Evolutionary conservation across 2,888 invertebrate genomes (phyloP), one percentile per base, ranked within the genome.

Genomic region (Drosophila robusta): DNA sequence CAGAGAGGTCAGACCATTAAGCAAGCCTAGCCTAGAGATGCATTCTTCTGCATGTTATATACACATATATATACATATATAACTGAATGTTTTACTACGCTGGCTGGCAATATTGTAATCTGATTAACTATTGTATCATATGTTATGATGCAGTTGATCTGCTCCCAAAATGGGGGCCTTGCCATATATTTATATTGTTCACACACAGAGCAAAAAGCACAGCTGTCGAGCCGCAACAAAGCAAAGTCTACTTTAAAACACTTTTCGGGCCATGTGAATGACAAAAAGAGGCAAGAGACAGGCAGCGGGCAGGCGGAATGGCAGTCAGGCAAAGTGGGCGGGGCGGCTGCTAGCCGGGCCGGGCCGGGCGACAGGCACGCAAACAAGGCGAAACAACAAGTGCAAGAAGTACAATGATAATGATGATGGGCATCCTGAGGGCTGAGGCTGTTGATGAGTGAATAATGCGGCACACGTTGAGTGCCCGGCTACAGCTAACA

Each of bases 391-490:
- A 41, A 69, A 71, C 79, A 81, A 69, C 76, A 70, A 71, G 66
- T 64, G 65, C 65, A 74, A 76, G 75, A 80, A 80, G 68, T 60
- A 68, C 84, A 78, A 80, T 80, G 78, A 84, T 80, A 84, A 84
- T 80, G 81, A 80, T 84, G 84, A 80, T 84, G 80, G 78, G 78
- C 84, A 70, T 80, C 78, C 78, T 75, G 70, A 77, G 74, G 51
- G 46, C 67, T 57, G 67, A 16, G 72, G 66, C 68, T 83, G 80
- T 78, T 80, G 80, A 81, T 80, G 80, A 80, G 80, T 80, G 80
- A 78, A 84, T 80, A 80, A 80, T 80, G 84, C 78, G 81, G 75
- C 80, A 80, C 81, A 80, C 78, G 80, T 78, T 84, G 80, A 84
- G 80, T 78, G 84, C 75, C 70, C 75, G 50, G 68, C 68, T 68